phyloP scores from a whole-genome alignment of 2,888 invertebrate species.

The Cetonia aurata region DNA sequence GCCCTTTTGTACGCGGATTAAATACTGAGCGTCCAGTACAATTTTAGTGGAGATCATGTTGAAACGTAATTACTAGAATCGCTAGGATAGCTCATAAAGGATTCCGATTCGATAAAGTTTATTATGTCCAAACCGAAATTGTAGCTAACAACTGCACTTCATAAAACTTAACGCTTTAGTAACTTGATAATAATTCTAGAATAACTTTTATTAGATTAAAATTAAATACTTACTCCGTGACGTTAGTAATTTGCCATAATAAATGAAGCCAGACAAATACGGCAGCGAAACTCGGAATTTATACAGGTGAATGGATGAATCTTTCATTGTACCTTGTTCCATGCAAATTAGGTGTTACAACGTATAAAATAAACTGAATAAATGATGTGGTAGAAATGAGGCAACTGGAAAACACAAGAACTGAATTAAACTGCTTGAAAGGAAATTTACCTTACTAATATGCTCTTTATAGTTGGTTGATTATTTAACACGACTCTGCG shows the following conservation, averaged over 20 bases:
- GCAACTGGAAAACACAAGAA: slow-evolving; percentile 20
- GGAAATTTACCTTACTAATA: neutral
- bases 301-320: slow-evolving; percentile 1
- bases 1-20: neutral
- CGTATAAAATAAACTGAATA: slow-evolving; percentile 12
- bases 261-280: neutral
- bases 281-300: neutral
- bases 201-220: no score
- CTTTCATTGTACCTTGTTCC: neutral
- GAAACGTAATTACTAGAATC: slow-evolving; percentile 7
- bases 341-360: slow-evolving; percentile 8
- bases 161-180: no score
- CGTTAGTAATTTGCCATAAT: no score
- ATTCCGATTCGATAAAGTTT: neutral
- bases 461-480: no score
- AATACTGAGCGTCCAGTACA: neutral
- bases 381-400: neutral
- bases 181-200: no score
- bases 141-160: neutral
- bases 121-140: neutral
- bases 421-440: slow-evolving; percentile 24
- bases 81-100: neutral
- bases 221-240: no score
- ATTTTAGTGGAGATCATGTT: neutral
- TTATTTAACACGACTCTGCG: no score